phyloP scores from a whole-genome alignment of 2,888 invertebrate species.

The Meteorus cinctellus region DNA sequence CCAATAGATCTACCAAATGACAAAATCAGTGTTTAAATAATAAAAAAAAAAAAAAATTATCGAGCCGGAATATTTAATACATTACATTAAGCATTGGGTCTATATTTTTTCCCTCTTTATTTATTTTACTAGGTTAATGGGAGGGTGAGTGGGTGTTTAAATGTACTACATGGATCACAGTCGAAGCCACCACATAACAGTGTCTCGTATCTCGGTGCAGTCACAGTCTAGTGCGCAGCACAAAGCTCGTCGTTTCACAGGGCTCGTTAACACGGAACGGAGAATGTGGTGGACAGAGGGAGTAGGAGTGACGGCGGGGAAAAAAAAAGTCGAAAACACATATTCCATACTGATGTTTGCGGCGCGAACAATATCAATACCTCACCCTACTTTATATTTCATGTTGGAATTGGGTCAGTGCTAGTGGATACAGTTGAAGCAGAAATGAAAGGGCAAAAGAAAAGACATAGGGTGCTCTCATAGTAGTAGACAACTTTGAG shows the following conservation, averaged over 20 bases:
- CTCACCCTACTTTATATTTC: constrained; percentile 49
- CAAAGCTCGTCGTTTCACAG: constrained; percentile 38
- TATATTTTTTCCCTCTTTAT: constrained; percentile 21
- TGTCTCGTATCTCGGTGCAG: constrained; percentile 34
- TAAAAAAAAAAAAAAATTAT: neutral
- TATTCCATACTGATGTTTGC: constrained; percentile 47
- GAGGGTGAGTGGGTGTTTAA: constrained; percentile 6
- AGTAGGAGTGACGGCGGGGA: constrained; percentile 16
- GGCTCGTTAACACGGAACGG: constrained; percentile 33
- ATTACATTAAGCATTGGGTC: constrained; percentile 1
- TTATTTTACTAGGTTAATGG: constrained; percentile 33
- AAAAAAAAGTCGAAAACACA: constrained; percentile 45
- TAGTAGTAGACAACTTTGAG: neutral
- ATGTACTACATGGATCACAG: constrained; percentile 31
- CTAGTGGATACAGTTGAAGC: constrained; percentile 36
- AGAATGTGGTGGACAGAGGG: constrained; percentile 37
- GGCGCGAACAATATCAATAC: constrained; percentile 50
- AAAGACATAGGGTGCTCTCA: neutral
- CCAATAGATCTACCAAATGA: neutral
- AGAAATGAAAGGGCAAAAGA: constrained; percentile 12
- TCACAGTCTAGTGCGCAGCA: constrained; percentile 30
- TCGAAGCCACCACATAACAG: constrained; percentile 38
- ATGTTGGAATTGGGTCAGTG: constrained; percentile 48
- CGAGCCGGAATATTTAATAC: neutral
- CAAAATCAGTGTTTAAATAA: neutral